Percentiles rank a stretch among this genome's conserved stretches.
These are phyloP conservation scores for Porites cylindrica DNA, from an alignment of 92 coral and sea anemone genomes.

Conservation along the genomic window DNA sequence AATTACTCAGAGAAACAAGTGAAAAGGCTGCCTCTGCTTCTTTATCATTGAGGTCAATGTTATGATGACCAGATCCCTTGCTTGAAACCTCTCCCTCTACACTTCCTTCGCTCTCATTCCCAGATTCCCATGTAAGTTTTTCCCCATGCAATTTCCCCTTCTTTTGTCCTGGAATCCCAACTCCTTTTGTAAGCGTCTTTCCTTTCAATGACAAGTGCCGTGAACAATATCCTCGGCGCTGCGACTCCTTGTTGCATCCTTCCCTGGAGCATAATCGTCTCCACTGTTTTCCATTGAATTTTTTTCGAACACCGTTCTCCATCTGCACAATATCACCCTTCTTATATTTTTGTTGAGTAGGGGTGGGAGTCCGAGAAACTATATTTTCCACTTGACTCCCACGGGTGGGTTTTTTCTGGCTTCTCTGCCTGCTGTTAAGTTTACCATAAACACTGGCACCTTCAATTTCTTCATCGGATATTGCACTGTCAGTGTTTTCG, in stretches of 20 bases:
- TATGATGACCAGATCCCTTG: conserved; percentile 29
- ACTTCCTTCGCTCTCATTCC: conserved; percentile 98
- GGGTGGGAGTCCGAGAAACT: conserved; percentile 84
- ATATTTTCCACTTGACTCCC: conserved; percentile 60
- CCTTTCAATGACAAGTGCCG: conserved; percentile 97
- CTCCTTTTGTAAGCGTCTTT: conserved; percentile 75
- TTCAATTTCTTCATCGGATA: conserved; percentile 93
- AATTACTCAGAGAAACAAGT: conserved; percentile 90
- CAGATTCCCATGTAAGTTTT: conserved; percentile 98
- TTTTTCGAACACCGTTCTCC: conserved; percentile 96
- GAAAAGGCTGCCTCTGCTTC: conserved; percentile 98
- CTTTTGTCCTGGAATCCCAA: conserved; percentile 93
- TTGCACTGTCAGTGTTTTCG: conserved; percentile 95
- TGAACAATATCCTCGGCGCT: conserved; percentile 97
- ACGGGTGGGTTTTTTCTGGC: conserved; percentile 58
- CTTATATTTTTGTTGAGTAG: conserved; percentile 95
- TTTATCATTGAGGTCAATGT: conserved; percentile 70
- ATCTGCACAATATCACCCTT: conserved; percentile 97
- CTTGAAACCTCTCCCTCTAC: conserved; percentile 91
- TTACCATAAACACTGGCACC: conserved; percentile 50
- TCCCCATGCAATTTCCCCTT: conserved; percentile 84
- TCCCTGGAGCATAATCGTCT: conserved; percentile 94
- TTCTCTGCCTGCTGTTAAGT: conserved; percentile 27
- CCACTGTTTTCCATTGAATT: conserved; percentile 99
- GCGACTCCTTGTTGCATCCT: conserved; percentile 95